Base-by-base conservation (phyloP, 1,140 invertebrate genomes). In the Chironomus tepperi region DNA sequence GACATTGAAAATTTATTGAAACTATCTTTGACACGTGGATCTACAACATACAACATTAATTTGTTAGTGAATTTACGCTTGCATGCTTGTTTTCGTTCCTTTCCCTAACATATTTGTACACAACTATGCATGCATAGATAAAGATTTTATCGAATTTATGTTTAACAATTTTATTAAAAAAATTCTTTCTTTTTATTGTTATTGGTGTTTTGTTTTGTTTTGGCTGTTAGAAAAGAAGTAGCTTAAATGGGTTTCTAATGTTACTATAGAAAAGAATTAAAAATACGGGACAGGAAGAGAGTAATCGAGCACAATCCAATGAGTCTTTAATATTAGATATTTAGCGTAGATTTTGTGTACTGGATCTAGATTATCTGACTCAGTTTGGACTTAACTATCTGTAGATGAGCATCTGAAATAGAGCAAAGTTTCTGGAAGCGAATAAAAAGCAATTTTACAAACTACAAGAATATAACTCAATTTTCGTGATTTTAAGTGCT, bases 11-110 rank as follows among this genome's bases (percentile, higher is more conserved):
- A 34, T 34, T 34, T 34, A 34, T 34, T 34, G 24, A 57, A 57
- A 57, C 12, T n/a, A 57, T 57, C 47, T 57, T n/a, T 57, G 47
- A 57, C 47, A 57, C 47, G 47, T 57, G 47, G 47, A 57, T 57
- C 47, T 57, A 5, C n/a, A 57, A 57, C 47, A 57, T 34, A 34
- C 24, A 34, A 34, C 24, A 34, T 34, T 34, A 1, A 34, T 34
- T 34, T 34, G 24, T 34, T 34, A 34, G 24, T 34, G 24, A 34
- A 34, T 57, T 57, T 47, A 47, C 43, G 43, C 43, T 47, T 47
- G 9, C 47, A 57, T 57, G 47, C 47, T 57, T 57, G 47, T n/a
- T 57, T n/a, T 57, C 47, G 12, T n/a, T n/a, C n/a, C 47, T 57
- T 57, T 57, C 12, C 12, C 47, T 57, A 57, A 57, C n/a, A 57